Evolutionary conservation across 1,140 invertebrate species (phyloP).

Genomic region (Orius insidiosus): DNA sequence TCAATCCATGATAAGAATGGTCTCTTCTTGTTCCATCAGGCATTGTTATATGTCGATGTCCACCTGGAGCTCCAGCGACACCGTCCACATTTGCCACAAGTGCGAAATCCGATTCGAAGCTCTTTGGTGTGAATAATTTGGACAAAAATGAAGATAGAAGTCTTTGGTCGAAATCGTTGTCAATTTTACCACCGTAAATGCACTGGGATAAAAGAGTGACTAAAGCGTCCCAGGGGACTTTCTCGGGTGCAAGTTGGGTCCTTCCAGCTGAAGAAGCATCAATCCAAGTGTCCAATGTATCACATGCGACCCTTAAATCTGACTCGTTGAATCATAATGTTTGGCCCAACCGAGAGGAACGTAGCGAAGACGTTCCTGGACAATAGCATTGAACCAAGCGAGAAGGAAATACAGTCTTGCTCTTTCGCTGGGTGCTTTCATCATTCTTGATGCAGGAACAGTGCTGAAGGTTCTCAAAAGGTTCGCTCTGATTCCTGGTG

Average conservation of each 20-base stretch:
- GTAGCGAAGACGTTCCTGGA: conserved; percentile 92
- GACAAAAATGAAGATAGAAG: conserved; percentile 86
- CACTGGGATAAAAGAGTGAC: conserved; percentile 90
- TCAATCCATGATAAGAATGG: conserved; percentile 97
- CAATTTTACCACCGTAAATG: conserved; percentile 99
- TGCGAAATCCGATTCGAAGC: conserved; percentile 90
- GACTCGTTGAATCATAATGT: conserved; percentile 99
- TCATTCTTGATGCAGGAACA: conserved; percentile 73
- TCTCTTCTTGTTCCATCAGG: conserved; percentile 92
- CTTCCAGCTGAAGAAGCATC: conserved; percentile 94
- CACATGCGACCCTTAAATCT: conserved; percentile 91
- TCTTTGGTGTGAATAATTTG: conserved; percentile 87
- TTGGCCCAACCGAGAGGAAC: conserved; percentile 97
- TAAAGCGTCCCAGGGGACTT: conserved; percentile 96
- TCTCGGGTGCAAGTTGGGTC: conserved; percentile 93
- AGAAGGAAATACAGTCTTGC: conserved; percentile 92
- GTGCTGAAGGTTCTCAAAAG: conserved; percentile 89
- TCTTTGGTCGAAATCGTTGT: conserved; percentile 95
- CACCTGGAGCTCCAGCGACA: conserved; percentile 37
- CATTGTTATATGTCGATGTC: conserved; percentile 74
- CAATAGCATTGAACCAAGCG: conserved; percentile 98
- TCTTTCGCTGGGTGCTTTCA: conserved; percentile 84
- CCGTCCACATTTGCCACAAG: conserved; percentile 83
- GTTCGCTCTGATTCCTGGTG: conserved; percentile 94
- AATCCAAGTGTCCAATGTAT: conserved; percentile 98